These are phyloP conservation scores for Esox lucius DNA, from an alignment of 2,797 vertebrate species.

Conservation along the genomic window DNA sequence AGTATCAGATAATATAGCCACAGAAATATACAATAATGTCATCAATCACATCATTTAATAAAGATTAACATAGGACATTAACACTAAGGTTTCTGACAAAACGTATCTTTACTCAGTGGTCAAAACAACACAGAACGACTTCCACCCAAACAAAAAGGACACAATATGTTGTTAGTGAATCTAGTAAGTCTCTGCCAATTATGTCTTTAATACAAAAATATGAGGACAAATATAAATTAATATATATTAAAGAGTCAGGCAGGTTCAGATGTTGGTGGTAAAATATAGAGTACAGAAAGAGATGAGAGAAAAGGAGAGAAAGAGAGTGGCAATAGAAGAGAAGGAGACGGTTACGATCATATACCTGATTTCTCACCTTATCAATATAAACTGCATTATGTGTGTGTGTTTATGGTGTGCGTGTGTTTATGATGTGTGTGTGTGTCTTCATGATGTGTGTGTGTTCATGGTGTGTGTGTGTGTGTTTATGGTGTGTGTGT, in stretches of 20 bases:
- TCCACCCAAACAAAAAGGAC: slow-evolving; percentile 85
- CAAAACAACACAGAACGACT: slow-evolving; percentile 71
- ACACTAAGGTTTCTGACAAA: slow-evolving; percentile 78
- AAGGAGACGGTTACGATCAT: slow-evolving; percentile 42
- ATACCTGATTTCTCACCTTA: slow-evolving; percentile 50
- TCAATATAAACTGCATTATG: slow-evolving; percentile 21
- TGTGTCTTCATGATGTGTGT: slow-evolving; percentile 33
- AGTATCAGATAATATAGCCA: slow-evolving; percentile 80
- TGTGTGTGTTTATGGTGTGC: slow-evolving; percentile 21
- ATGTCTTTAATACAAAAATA: slow-evolving; percentile 95
- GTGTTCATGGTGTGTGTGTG: neutral
- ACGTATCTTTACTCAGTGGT: slow-evolving; percentile 81
- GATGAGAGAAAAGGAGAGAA: slow-evolving; percentile 45
- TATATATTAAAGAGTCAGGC: slow-evolving; percentile 99
- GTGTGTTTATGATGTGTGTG: slow-evolving; percentile 15
- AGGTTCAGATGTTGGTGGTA: slow-evolving; percentile 78
- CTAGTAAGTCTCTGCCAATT: slow-evolving; percentile 85
- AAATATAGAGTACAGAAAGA: neutral
- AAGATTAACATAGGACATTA: slow-evolving; percentile 79
- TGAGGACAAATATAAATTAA: slow-evolving; percentile 99
- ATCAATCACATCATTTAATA: slow-evolving; percentile 68
- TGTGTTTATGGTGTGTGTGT: too few relatives aligned
- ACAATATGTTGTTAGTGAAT: slow-evolving; percentile 92
- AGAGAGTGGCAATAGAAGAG: slow-evolving; percentile 47
- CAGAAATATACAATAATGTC: slow-evolving; percentile 86